phyloP scores from a whole-genome alignment of 2,797 vertebrate species.

The Micromesistius poutassou region DNA sequence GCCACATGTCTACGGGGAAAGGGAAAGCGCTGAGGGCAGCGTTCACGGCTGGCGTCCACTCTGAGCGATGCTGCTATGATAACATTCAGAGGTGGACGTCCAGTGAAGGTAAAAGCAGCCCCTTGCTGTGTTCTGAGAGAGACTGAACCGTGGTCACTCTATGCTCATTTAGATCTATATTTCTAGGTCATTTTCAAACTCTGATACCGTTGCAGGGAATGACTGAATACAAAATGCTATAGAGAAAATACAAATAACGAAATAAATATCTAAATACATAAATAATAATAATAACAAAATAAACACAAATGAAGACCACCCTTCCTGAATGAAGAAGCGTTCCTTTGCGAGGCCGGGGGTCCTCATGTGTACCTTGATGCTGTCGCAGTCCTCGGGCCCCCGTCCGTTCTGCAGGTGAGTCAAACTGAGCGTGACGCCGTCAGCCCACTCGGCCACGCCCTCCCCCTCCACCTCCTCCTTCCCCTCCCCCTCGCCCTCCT shows the following conservation, averaged over 20 bases:
- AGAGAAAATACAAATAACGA: neutral
- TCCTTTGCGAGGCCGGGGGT: neutral
- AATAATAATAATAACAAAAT: neutral
- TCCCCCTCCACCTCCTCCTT: constrained; percentile 14
- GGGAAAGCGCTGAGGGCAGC: constrained; percentile 23
- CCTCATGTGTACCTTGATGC: constrained; percentile 56
- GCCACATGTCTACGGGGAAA: constrained; percentile 35
- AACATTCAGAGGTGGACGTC: neutral
- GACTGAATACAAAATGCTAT: neutral
- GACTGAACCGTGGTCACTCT: neutral
- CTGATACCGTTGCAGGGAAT: neutral
- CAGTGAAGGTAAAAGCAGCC: neutral
- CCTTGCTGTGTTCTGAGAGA: neutral
- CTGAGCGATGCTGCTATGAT: constrained; percentile 13
- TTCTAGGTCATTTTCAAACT: neutral
- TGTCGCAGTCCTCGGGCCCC: constrained; percentile 16
- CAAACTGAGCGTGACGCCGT: neutral
- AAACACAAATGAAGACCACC: neutral
- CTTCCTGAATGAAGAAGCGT: neutral
- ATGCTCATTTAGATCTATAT: neutral
- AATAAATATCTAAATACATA: neutral
- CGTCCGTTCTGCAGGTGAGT: constrained; percentile 28
- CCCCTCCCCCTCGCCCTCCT: too few relatives aligned
- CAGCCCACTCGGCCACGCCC: neutral
- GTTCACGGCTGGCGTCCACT: constrained; percentile 8